Evolutionary conservation across 2,888 invertebrate genomes (phyloP), one percentile per base, ranked within the genome.

Genomic region (Synergus japonicus): DNA sequence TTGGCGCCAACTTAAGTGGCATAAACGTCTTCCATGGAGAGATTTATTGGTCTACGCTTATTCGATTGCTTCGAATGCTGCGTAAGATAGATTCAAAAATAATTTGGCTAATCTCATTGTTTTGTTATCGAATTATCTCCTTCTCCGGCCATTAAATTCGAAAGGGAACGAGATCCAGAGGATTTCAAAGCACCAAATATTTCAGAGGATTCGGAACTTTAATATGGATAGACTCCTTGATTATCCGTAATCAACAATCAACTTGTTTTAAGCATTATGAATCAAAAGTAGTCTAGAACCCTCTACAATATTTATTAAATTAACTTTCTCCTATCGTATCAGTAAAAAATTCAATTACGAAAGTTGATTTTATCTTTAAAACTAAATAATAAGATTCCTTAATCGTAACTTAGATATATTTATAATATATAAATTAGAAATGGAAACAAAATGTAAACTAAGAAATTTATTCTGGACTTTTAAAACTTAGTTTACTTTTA

Each of bases 1-100:
- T 82, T 80, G 83, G 82, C 81, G 82, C 84, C 81, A 77, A 82
- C 79, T 82, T 81, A 79, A 82, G 81, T 82, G 81, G 82, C 81
- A 84, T 84, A 84, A 84, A 84, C 81, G 84, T 84, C 84, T 78
- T 80, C 79, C 79, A 78, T 46, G 77, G 78, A 29, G 69, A 80
- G 82, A 84, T 84, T 83, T 82, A 83, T 82, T 79, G 80, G 76
- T 60, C 79, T 76, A 73, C 58, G 79, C 69, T 77, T 69, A 76
- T 80, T 82, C 78, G 81, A 83, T 81, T 83, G 79, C 81, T 76
- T 65, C 64, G 77, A 79, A 58, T 78, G 49, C 78, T 77, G 81
- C 58, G 76, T 65, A 73, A 60, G 73, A 29, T 22, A 81, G 77
- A 63, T 78, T 81, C 76, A 63, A 79, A 82, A 80, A 83, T 81